Conservation (phyloP, 2,797 vertebrate species). For the Acrocephalus scirpaceus region DNA sequence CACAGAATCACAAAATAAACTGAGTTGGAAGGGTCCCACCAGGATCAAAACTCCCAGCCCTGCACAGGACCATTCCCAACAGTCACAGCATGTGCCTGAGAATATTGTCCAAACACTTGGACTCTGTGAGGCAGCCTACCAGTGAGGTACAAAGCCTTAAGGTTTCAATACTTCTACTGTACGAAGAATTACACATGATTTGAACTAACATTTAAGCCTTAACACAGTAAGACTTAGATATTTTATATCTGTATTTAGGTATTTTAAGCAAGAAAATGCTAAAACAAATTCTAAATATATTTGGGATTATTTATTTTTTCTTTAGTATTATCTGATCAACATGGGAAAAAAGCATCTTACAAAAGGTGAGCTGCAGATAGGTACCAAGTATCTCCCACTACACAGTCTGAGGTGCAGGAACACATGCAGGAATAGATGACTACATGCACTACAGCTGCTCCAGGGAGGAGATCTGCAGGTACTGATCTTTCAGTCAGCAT, state of each 20-base stretch:
- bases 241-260: neutral
- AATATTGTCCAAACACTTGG: neutral
- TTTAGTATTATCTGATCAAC: neutral
- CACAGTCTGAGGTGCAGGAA: neutral
- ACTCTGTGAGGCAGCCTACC: neutral
- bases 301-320: neutral
- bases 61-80: neutral
- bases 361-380: neutral
- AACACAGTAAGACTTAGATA: neutral
- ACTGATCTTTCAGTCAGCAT: neutral
- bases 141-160: neutral
- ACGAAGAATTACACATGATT: neutral
- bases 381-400: neutral
- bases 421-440: neutral
- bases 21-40: neutral
- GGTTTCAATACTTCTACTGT: neutral
- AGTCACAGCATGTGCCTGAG: neutral
- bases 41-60: neutral
- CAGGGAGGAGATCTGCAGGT: neutral
- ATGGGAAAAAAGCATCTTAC: neutral
- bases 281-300: neutral
- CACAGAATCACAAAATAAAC: neutral
- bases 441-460: neutral
- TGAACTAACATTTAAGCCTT: neutral
- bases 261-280: neutral